Evolutionary conservation across 2,797 vertebrate species (phyloP), one percentile per base, ranked within the genome.

Genomic region (Tapera naevia): DNA sequence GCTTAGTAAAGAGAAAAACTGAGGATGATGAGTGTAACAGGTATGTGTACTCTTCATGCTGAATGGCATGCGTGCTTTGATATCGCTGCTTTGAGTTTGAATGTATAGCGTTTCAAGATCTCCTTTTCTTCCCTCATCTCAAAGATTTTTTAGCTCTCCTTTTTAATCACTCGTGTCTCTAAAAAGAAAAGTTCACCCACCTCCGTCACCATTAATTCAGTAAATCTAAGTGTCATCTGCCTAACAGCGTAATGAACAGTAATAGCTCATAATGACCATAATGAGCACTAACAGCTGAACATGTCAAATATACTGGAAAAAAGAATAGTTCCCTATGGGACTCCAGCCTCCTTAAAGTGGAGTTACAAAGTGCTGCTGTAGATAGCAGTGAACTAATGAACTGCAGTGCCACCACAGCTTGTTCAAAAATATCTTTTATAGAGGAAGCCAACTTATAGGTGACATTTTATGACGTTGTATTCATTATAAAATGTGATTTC

Each of bases 251-350:
- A 97, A 96, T 94, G 95, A 97, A 93, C 57, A 72, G 91, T 96
- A 97, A 96, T 96, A 93, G 94, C 87, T 96, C 80, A 81, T 96
- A 97, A 96, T 93, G 95, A 93, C 93, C 85, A 25, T 97, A 96
- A 96, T 95, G 94, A 97, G 88, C 82, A 80, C 76, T 96, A 97
- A 94, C 95, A 96, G 94, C 94, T 93, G 95, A 96, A 86, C 93
- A 33, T 96, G 94, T 97, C 95, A 97, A 97, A 97, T 96, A 96
- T 13, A 89, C 83, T 80, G 91, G 86, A 86, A 74, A 69, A 93
- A 86, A 91, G 89, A 94, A 91, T 74, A 51, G 78, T 60, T 94
- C 89, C 95, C 93, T 51, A 3, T 96, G 96, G 93, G 86, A 95
- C 78, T 91, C 28, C 80, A 79, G 28, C 69, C 80, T 95, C 81